phyloP scores from a whole-genome alignment of 2,797 vertebrate genomes.

The Propithecus deckenii region DNA sequence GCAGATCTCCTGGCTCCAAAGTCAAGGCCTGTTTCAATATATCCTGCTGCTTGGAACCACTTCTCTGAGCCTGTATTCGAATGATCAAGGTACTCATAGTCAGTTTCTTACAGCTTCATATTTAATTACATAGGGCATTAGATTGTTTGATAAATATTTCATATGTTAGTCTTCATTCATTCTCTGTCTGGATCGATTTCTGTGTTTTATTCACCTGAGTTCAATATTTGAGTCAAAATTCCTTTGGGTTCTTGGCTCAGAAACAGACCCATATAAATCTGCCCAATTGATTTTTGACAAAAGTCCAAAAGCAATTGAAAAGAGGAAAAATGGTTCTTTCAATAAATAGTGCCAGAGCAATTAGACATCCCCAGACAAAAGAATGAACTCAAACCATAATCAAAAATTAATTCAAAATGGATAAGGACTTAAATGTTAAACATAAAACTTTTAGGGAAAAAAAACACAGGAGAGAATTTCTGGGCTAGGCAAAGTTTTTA shows the following conservation, averaged over 20 bases:
- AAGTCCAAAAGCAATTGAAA: constrained; percentile 28
- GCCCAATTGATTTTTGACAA: not conserved
- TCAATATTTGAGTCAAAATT: constrained; percentile 67
- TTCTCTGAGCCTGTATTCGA: not conserved
- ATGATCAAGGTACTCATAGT: not conserved
- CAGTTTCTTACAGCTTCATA: constrained; percentile 15
- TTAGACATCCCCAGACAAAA: not conserved
- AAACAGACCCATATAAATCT: constrained; percentile 49
- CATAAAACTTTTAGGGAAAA: not conserved
- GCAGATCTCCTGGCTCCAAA: not conserved
- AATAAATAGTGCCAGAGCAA: not conserved
- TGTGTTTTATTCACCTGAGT: constrained; percentile 8
- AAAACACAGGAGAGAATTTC: not conserved
- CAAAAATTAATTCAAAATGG: not conserved
- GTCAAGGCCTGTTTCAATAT: not conserved
- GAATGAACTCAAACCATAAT: not conserved
- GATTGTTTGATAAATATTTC: constrained; percentile 39
- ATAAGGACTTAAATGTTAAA: not conserved
- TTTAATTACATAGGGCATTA: constrained; percentile 41
- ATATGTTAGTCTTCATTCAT: constrained; percentile 24
- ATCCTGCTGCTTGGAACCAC: not conserved
- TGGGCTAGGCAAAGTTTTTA: not conserved
- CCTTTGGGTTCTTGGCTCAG: constrained; percentile 39
- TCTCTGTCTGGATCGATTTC: constrained; percentile 21
- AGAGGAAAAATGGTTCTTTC: not conserved